These are phyloP conservation scores for Geococcyx californianus DNA, from an alignment of 2,113 vertebrate genomes.

Conservation along the genomic window DNA sequence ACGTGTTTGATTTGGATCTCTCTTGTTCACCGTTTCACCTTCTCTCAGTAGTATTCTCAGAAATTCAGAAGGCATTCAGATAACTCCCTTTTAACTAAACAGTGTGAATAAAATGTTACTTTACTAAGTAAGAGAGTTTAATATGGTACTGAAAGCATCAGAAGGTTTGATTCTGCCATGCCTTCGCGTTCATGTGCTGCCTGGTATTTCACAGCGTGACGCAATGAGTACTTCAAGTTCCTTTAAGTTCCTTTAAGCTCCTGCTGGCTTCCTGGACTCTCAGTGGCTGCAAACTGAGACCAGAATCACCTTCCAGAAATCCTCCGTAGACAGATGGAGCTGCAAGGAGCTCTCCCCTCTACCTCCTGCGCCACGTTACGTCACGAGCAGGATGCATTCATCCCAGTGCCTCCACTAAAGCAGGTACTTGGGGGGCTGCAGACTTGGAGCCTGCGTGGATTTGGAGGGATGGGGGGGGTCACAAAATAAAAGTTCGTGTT, in stretches of 20 bases:
- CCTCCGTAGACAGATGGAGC: not conserved
- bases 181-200: not conserved
- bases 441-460: not conserved
- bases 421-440: not conserved
- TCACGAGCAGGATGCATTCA: not conserved
- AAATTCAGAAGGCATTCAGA: not conserved
- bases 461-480: not conserved
- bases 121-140: not conserved
- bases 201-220: not conserved
- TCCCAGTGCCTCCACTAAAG: rapidly evolving
- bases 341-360: not conserved
- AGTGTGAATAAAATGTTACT: not conserved
- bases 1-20: not conserved
- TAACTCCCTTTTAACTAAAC: not conserved
- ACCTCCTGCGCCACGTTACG: rapidly evolving
- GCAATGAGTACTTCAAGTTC: not conserved
- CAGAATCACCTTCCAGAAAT: not conserved
- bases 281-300: not conserved
- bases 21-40: not conserved
- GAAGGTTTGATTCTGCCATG: not conserved
- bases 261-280: not conserved
- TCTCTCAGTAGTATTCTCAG: not conserved
- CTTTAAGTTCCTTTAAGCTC: not conserved
- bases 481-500: not conserved
- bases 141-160: not conserved